Conservation (phyloP, 2,113 vertebrate species). For the Acanthisitta chloris region DNA sequence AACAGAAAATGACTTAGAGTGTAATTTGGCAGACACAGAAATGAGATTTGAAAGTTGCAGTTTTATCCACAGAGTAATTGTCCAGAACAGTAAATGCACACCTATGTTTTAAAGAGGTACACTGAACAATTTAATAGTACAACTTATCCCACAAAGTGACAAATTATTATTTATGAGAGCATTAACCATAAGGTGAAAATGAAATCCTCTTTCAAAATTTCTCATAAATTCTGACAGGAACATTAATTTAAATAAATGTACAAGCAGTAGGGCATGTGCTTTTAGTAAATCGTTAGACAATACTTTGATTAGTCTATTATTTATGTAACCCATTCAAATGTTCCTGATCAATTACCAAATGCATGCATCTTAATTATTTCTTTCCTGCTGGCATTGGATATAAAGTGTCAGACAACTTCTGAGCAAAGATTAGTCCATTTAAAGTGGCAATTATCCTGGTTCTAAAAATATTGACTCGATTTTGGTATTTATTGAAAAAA, state of each 20-base stretch:
- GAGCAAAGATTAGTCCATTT: slow-evolving; percentile 15
- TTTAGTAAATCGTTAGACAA: slow-evolving; percentile 6
- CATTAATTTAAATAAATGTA: slow-evolving; percentile 56
- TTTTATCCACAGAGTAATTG: not conserved
- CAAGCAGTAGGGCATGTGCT: not conserved
- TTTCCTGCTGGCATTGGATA: slow-evolving; percentile 26
- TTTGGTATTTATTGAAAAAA: slow-evolving; percentile 33
- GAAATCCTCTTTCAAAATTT: slow-evolving; percentile 45
- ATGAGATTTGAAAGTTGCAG: not conserved
- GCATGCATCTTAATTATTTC: slow-evolving; percentile 50
- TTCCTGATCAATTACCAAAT: slow-evolving; percentile 46
- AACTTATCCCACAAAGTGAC: not conserved
- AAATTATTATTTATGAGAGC: slow-evolving; percentile 53
- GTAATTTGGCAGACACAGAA: not conserved
- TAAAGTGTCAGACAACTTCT: slow-evolving; percentile 23
- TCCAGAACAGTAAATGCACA: not conserved
- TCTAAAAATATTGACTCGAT: slow-evolving; percentile 62
- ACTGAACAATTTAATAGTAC: not conserved
- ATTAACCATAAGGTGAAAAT: slow-evolving; percentile 48
- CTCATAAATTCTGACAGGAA: slow-evolving; percentile 38
- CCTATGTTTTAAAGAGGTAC: not conserved
- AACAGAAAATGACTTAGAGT: not conserved
- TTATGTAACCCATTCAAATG: slow-evolving; percentile 57
- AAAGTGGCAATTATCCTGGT: slow-evolving; percentile 13
- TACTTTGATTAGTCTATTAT: slow-evolving; percentile 58